Percentiles rank a stretch among this genome's conserved stretches.
Evolutionary conservation across 2,113 vertebrate species (phyloP).

Genomic region (Upupa epops): DNA sequence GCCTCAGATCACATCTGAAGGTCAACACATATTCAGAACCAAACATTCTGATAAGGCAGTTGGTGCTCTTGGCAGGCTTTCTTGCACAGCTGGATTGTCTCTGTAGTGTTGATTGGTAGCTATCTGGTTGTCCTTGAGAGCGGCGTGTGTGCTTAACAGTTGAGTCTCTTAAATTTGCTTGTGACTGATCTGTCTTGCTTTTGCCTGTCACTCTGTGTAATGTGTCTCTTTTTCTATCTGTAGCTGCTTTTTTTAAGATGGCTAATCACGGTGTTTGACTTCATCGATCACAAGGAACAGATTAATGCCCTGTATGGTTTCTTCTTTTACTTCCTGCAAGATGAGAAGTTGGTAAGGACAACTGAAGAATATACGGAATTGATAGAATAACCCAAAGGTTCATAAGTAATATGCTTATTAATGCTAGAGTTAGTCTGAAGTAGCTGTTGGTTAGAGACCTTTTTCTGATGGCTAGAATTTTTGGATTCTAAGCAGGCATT

Average conservation of each 20-base stretch:
- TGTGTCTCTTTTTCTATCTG: background rate
- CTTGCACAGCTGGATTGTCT: background rate
- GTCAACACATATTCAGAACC: background rate
- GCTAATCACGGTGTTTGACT: slow-evolving; percentile 91
- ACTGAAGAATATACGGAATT: background rate
- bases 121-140: background rate
- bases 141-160: background rate
- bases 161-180: background rate
- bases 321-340: slow-evolving; percentile 88
- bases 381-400: background rate
- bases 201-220: background rate
- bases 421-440: background rate
- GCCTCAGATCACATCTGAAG: background rate
- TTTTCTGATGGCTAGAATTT: background rate
- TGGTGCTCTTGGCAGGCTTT: background rate
- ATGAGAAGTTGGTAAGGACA: slow-evolving; percentile 86
- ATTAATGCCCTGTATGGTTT: slow-evolving; percentile 88
- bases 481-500: background rate
- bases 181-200: background rate
- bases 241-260: slow-evolving; percentile 91
- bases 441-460: background rate
- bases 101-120: background rate
- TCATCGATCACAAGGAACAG: slow-evolving; percentile 87
- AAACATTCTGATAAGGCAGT: background rate
- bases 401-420: background rate